Evolutionary conservation across 2,797 vertebrate genomes (phyloP).

Genomic region (Tenualosa ilisha): DNA sequence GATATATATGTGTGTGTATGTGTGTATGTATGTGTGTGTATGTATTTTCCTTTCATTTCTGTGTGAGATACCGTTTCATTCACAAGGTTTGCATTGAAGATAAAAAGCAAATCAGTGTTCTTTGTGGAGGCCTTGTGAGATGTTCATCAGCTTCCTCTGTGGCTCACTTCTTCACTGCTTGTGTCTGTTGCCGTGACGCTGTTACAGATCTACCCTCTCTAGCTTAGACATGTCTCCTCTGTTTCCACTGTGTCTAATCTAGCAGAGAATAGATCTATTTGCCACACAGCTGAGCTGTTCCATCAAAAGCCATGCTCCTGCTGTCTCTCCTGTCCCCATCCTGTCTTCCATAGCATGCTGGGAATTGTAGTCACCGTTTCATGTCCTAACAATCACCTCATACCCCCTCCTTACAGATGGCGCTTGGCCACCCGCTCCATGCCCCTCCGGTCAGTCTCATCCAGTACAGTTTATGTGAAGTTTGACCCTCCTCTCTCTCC

Average conservation of each 20-base stretch:
- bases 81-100: constrained; percentile 51
- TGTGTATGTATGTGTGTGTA: constrained; percentile 35
- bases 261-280: neutral
- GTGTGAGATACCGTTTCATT: constrained; percentile 56
- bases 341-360: constrained; percentile 68
- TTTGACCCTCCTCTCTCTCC: constrained; percentile 59
- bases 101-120: neutral
- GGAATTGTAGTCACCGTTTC: constrained; percentile 53
- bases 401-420: constrained; percentile 74
- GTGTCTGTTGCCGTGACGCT: constrained; percentile 51
- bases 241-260: constrained; percentile 47
- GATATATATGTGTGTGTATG: constrained; percentile 16
- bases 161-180: constrained; percentile 39
- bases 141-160: neutral
- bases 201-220: constrained; percentile 47
- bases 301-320: neutral
- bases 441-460: constrained; percentile 76
- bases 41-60: constrained; percentile 22
- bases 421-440: constrained; percentile 68
- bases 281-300: constrained; percentile 10
- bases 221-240: constrained; percentile 47
- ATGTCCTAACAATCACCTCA: constrained; percentile 69
- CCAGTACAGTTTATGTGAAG: constrained; percentile 59
- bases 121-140: constrained; percentile 57
- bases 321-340: neutral